Evolutionary conservation across 1,140 invertebrate species (phyloP).

Genomic region (Cataglyphis hispanica): DNA sequence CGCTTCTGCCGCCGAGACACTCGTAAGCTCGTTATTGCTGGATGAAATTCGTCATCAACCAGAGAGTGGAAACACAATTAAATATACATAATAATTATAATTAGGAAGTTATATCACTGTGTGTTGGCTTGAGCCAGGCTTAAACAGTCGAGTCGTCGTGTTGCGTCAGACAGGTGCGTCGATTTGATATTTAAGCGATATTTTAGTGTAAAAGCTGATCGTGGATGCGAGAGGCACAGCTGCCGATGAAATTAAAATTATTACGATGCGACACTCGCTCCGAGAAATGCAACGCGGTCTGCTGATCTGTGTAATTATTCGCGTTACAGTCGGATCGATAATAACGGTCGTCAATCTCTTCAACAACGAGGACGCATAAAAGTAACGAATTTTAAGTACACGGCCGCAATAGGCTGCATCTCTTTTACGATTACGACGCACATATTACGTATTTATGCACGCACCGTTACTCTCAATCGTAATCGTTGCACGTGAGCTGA

Average conservation of each 20-base stretch:
- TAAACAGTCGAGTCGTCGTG: slow-evolving; percentile 32
- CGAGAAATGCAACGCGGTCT: not conserved
- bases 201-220: slow-evolving; percentile 26
- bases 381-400: slow-evolving; percentile 40
- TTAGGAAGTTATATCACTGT: slow-evolving; percentile 72
- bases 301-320: slow-evolving; percentile 21
- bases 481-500: slow-evolving; percentile 41
- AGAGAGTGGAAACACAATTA: slow-evolving; percentile 65
- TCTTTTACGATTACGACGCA: slow-evolving; percentile 39
- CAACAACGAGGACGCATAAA: not conserved
- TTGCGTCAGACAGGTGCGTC: slow-evolving; percentile 13
- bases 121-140: slow-evolving; percentile 40
- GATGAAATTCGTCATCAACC: slow-evolving; percentile 57
- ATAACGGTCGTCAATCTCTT: not conserved
- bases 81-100: slow-evolving; percentile 70
- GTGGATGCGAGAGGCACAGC: slow-evolving; percentile 2
- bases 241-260: slow-evolving; percentile 15
- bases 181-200: slow-evolving; percentile 42
- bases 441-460: slow-evolving; percentile 19
- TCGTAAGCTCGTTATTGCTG: slow-evolving; percentile 59
- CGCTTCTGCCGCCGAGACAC: not conserved
- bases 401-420: slow-evolving; percentile 8
- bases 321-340: not conserved
- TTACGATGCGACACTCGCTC: not conserved
- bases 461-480: slow-evolving; percentile 17